These are phyloP conservation scores for Nilaparvata lugens DNA, from an alignment of 1,140 invertebrate species.

Conservation along the genomic window DNA sequence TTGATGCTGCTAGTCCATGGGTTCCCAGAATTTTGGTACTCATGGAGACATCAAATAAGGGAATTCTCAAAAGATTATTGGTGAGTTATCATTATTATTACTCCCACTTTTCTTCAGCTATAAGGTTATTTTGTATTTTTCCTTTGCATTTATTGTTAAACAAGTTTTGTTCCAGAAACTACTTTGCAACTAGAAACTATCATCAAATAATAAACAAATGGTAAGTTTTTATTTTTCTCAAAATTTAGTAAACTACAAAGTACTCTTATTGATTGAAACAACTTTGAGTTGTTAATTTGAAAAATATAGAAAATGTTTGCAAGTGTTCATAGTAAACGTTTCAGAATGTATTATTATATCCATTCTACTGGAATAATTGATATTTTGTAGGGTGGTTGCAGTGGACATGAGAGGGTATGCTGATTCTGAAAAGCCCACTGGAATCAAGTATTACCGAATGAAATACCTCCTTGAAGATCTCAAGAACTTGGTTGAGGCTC, in stretches of 20 bases:
- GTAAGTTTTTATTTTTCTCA: too few relatives aligned
- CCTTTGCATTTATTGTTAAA: too few relatives aligned
- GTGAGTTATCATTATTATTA: constrained; percentile 34
- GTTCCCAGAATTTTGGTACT: constrained; percentile 62
- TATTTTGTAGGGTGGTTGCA: constrained; percentile 49
- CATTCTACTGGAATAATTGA: background rate
- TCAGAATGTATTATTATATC: background rate
- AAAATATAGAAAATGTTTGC: too few relatives aligned
- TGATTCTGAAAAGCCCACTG: constrained; percentile 54
- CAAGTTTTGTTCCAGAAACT: too few relatives aligned
- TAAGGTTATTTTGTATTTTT: too few relatives aligned
- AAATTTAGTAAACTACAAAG: too few relatives aligned
- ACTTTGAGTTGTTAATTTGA: too few relatives aligned
- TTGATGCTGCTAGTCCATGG: constrained; percentile 57
- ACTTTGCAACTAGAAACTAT: too few relatives aligned
- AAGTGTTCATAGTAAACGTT: too few relatives aligned
- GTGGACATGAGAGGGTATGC: constrained; percentile 59
- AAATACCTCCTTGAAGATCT: constrained; percentile 48
- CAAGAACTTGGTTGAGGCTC: constrained; percentile 45
- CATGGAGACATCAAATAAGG: constrained; percentile 51
- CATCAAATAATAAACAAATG: too few relatives aligned
- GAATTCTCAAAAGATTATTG: constrained; percentile 52
- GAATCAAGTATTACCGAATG: constrained; percentile 42
- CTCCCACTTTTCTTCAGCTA: background rate
- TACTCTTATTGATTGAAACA: too few relatives aligned